Conservation (phyloP, 2,888 invertebrate genomes). For the Chloromyia formosa region DNA sequence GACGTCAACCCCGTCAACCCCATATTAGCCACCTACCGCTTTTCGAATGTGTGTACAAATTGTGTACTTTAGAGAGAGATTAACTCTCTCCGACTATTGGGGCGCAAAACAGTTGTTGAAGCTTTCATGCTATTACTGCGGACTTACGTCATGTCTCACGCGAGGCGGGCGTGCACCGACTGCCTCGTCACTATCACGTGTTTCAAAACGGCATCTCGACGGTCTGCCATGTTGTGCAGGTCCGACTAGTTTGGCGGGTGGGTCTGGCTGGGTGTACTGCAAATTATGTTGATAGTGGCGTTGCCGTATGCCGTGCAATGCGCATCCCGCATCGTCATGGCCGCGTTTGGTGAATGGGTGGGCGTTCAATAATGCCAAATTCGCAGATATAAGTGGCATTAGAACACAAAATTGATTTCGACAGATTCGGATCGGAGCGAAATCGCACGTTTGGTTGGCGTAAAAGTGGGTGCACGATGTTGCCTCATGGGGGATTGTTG, state of each 20-base stretch:
- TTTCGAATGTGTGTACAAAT: too few relatives aligned
- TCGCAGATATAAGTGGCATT: background rate
- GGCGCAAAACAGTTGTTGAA: slow-evolving; percentile 51
- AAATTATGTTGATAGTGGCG: background rate
- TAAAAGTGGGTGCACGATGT: too few relatives aligned
- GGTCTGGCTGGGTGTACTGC: background rate
- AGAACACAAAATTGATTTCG: background rate
- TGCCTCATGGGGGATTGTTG: too few relatives aligned
- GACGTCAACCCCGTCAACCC: slow-evolving; percentile 34
- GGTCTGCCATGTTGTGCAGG: background rate
- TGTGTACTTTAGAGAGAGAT: background rate
- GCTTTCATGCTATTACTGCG: slow-evolving; percentile 51
- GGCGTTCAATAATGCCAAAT: slow-evolving; percentile 8
- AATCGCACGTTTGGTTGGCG: too few relatives aligned
- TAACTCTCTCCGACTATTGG: slow-evolving; percentile 42
- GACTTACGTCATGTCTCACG: slow-evolving; percentile 64
- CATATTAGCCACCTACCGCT: slow-evolving; percentile 2
- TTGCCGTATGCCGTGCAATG: background rate
- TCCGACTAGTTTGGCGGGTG: background rate
- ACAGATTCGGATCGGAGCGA: background rate
- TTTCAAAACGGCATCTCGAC: slow-evolving; percentile 40
- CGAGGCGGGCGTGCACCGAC: slow-evolving; percentile 59
- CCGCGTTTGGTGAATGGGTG: background rate
- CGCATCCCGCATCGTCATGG: background rate
- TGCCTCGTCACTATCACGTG: slow-evolving; percentile 45